Evolutionary conservation across 2,113 vertebrate species (phyloP).

Genomic region (Varanus komodoensis): DNA sequence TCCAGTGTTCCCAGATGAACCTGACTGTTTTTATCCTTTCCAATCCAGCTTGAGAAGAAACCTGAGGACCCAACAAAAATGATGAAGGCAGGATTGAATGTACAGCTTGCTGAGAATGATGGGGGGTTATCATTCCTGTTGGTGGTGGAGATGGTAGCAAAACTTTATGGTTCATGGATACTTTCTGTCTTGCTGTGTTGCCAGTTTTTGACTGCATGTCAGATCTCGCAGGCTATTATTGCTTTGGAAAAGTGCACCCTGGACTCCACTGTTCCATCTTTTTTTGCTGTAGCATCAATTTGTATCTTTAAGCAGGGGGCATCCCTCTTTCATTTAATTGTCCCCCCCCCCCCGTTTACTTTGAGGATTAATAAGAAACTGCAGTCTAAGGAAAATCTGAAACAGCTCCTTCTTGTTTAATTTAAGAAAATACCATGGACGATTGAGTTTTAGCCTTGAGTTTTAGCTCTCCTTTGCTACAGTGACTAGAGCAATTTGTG

Average conservation of each 20-base stretch:
- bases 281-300: slow-evolving; percentile 33
- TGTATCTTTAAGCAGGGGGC: slow-evolving; percentile 51
- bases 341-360: slow-evolving; percentile 37
- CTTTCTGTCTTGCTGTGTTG: neutral
- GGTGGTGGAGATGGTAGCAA: too few relatives aligned
- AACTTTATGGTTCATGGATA: neutral
- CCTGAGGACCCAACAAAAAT: neutral
- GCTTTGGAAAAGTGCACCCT: neutral
- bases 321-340: slow-evolving; percentile 50
- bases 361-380: slow-evolving; percentile 69
- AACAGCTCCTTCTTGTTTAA: slow-evolving; percentile 56
- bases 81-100: neutral
- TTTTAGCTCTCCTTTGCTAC: neutral
- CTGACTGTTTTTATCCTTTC: too few relatives aligned
- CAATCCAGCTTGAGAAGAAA: neutral
- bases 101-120: too few relatives aligned
- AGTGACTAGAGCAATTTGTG: neutral
- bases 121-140: too few relatives aligned
- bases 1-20: too few relatives aligned
- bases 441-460: slow-evolving; percentile 22
- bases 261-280: slow-evolving; percentile 23
- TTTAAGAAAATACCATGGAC: slow-evolving; percentile 55
- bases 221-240: neutral
- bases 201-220: accelerated
- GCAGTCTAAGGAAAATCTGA: slow-evolving; percentile 60